These are phyloP conservation scores for Parascotia fuliginaria DNA, from an alignment of 2,888 invertebrate species.

Conservation along the genomic window DNA sequence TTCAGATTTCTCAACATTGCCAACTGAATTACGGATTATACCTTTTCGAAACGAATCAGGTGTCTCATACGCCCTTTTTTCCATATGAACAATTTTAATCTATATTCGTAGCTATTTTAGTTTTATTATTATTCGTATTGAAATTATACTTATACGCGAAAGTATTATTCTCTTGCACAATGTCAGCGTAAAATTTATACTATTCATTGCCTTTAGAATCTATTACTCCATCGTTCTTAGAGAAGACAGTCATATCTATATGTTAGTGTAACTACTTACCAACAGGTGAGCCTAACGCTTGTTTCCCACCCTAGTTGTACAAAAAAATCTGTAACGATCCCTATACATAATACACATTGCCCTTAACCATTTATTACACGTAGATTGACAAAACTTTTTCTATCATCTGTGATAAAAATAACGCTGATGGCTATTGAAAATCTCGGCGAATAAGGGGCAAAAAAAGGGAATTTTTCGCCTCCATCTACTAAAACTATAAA, in stretches of 20 bases:
- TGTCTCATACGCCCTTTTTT: not conserved
- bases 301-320: no score
- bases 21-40: slow-evolving; percentile 46
- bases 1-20: slow-evolving; percentile 55
- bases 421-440: slow-evolving; percentile 31
- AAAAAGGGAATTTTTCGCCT: slow-evolving; percentile 30
- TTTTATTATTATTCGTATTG: not conserved
- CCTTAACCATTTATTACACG: slow-evolving; percentile 22
- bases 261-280: no score
- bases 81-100: not conserved
- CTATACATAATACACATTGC: slow-evolving; percentile 9
- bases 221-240: no score
- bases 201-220: no score
- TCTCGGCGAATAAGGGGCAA: slow-evolving; percentile 18
- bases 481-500: slow-evolving; percentile 47
- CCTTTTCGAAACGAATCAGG: slow-evolving; percentile 23
- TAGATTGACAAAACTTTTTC: slow-evolving; percentile 37
- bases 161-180: no score
- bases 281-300: no score
- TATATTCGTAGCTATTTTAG: not conserved
- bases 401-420: slow-evolving; percentile 33
- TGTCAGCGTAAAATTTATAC: no score
- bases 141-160: not conserved
- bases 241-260: no score
- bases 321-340: not conserved